These are phyloP conservation scores for Eulemur macaco DNA, from an alignment of 2,113 vertebrate genomes.

Conservation along the genomic window DNA sequence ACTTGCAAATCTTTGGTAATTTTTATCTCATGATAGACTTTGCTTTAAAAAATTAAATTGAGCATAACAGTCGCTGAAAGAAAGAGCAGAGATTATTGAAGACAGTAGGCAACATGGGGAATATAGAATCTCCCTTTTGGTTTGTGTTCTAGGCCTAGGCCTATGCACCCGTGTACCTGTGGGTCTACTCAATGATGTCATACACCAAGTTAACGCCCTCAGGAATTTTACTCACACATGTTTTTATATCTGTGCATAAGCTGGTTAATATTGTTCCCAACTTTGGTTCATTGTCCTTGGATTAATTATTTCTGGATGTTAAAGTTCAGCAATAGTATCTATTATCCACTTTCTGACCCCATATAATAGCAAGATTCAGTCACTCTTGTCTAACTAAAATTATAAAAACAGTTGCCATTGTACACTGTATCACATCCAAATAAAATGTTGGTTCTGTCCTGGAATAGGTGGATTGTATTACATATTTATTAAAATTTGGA, in stretches of 20 bases:
- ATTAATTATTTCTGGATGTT: slow-evolving; percentile 44
- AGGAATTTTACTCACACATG: slow-evolving; percentile 18
- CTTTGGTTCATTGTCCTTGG: slow-evolving; percentile 39
- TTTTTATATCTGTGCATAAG: slow-evolving; percentile 19
- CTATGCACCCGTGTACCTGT: not conserved
- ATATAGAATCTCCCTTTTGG: slow-evolving; percentile 9
- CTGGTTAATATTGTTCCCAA: not conserved
- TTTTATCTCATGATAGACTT: not conserved
- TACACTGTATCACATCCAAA: slow-evolving; percentile 64
- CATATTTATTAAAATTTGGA: slow-evolving; percentile 62
- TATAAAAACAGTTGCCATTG: slow-evolving; percentile 42
- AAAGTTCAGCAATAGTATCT: slow-evolving; percentile 32
- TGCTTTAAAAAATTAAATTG: slow-evolving; percentile 42
- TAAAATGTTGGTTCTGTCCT: slow-evolving; percentile 72
- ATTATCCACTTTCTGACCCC: slow-evolving; percentile 53
- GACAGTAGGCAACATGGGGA: not conserved
- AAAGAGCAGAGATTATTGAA: not conserved
- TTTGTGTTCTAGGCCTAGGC: not conserved
- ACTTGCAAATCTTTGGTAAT: not conserved
- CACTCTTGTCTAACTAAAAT: slow-evolving; percentile 41
- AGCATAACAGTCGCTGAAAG: slow-evolving; percentile 17
- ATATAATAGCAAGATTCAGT: slow-evolving; percentile 41
- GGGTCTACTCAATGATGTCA: not conserved
- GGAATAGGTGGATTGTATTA: slow-evolving; percentile 53
- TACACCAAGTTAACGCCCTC: not conserved